Conservation (phyloP, 2,113 vertebrate species). For the Salvator merianae region DNA sequence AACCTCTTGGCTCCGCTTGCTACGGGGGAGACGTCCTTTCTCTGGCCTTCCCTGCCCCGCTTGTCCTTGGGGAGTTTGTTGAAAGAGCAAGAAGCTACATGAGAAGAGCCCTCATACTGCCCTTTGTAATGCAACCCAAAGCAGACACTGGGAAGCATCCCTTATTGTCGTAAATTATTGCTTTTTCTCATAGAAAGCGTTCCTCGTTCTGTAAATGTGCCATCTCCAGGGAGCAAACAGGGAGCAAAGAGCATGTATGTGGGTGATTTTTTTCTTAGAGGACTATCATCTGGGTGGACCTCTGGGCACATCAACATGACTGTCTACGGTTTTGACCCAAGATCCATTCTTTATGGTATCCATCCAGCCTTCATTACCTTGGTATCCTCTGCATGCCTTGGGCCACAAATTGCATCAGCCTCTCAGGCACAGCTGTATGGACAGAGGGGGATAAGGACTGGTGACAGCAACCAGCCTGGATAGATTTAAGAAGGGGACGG, state of each 20-base stretch:
- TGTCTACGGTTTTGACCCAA: no score
- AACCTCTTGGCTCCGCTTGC: constrained; percentile 58
- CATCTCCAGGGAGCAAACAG: background rate
- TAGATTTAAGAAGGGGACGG: no score
- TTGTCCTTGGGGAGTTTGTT: constrained; percentile 49
- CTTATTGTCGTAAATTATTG: constrained; percentile 38
- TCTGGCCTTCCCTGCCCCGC: constrained; percentile 38
- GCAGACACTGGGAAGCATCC: constrained; percentile 45
- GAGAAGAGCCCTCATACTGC: constrained; percentile 57
- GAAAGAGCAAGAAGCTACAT: constrained; percentile 49
- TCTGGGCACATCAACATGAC: background rate
- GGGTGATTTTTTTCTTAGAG: no score
- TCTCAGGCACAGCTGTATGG: no score
- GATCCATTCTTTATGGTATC: no score
- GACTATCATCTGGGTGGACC: background rate
- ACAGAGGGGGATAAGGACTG: no score
- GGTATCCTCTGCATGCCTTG: no score
- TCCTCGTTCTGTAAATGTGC: constrained; percentile 28
- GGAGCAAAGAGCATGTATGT: no score
- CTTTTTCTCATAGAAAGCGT: constrained; percentile 29
- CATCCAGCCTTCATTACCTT: no score
- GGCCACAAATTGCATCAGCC: no score
- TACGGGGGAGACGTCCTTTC: constrained; percentile 60
- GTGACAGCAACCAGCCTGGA: no score
- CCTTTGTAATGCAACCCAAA: constrained; percentile 56